Evolutionary conservation across 2,113 vertebrate genomes (phyloP), one percentile per base, ranked within the genome.

Genomic region (Gorsachius goisagi): DNA sequence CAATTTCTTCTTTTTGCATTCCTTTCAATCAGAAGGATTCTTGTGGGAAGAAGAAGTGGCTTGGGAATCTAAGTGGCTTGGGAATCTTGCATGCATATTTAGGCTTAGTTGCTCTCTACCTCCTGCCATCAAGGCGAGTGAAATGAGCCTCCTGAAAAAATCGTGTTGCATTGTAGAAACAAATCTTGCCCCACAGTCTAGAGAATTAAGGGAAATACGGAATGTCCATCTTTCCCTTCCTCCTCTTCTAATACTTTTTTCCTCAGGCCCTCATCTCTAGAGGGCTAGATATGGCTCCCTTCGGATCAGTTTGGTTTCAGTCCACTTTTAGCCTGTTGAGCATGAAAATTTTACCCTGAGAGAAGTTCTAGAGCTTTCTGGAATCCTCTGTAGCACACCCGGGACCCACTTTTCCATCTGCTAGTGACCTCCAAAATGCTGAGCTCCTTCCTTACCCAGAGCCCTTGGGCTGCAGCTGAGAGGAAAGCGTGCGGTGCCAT

Each of bases 401-500:
- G n/a, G 47, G 33, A 81, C 19, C 16, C 37, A 45, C 5, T 41
- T 77, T 53, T 56, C 39, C 33, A 20, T 20, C 6, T 28, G 2
- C 17, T 15, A 39, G 20, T 55, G 56, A 24, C 47, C 22, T 80
- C 27, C 27, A 69, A 52, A 76, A 45, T 4, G 24, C 24, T 9
- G 30, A 52, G 22, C 27, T 69, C 20, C 17, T 30, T 58, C 32
- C 33, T 41, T 2, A 24, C 5, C 13, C 30, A 5, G 20, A 63
- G 44, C 16, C 21, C 24, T 9, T 9, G 24, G 15, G 4, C 13
- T 3, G 37, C 1, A 0, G 71, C 23, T 4, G 15, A 5, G 18
- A 27, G 17, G 28, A 6, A 20, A 30, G 28, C 12, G 7, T 2
- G 9, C 13, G 5, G 1, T 2, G 6, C 20, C 11, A 9, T 1